Percentiles rank a stretch among this genome's conserved stretches.
Evolutionary conservation across 2,113 vertebrate genomes (phyloP).

Genomic region (Poecile atricapillus): DNA sequence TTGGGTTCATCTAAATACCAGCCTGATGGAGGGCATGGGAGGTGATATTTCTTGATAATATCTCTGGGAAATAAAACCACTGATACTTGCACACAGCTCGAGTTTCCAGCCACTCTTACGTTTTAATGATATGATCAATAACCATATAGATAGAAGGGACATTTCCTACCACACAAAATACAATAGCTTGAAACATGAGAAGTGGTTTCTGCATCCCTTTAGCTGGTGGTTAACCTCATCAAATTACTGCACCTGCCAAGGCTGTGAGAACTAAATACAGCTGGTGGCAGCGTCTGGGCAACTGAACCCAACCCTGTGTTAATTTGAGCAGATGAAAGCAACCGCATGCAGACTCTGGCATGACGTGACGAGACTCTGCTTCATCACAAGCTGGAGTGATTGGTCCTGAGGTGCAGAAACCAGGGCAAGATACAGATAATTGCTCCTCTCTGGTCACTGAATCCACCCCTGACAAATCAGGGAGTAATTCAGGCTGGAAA

Average conservation of each 20-base stretch:
- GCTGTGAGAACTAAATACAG: slow-evolving; percentile 65
- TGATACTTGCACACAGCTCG: background rate
- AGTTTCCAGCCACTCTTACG: slow-evolving; percentile 47
- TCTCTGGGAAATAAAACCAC: slow-evolving; percentile 30
- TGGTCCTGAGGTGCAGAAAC: background rate
- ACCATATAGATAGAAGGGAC: slow-evolving; percentile 37
- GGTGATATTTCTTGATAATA: background rate
- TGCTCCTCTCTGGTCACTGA: background rate
- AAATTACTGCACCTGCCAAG: slow-evolving; percentile 60
- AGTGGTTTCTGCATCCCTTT: slow-evolving; percentile 41
- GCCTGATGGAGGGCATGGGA: background rate
- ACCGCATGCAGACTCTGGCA: background rate
- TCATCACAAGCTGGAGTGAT: background rate
- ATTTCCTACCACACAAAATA: slow-evolving; percentile 62
- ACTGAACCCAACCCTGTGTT: slow-evolving; percentile 35
- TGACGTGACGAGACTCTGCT: background rate
- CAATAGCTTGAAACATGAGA: slow-evolving; percentile 38
- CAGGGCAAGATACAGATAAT: background rate
- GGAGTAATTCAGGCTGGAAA: background rate
- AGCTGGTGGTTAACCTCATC: slow-evolving; percentile 59
- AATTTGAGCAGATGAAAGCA: slow-evolving; percentile 49
- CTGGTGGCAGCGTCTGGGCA: slow-evolving; percentile 33
- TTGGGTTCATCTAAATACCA: background rate
- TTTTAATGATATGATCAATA: slow-evolving; percentile 66
- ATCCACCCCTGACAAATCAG: background rate